A percentile compares a stretch with the other conserved stretches of the same genome.
Conservation (phyloP, 2,797 vertebrate genomes). For the Hippocampus kuda region DNA sequence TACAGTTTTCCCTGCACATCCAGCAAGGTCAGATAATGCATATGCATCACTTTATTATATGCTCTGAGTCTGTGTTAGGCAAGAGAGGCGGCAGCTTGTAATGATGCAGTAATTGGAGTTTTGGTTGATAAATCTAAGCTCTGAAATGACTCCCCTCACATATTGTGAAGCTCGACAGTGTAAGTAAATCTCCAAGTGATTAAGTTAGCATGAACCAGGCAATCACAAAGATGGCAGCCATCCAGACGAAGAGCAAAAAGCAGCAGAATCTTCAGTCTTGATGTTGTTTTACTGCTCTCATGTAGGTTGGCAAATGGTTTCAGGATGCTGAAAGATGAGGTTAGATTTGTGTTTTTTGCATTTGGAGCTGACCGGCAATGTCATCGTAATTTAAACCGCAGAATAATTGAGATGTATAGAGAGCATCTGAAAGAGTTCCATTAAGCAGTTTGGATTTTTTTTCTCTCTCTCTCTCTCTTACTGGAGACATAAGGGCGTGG, state of each 20-base stretch:
- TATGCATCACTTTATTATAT: slow-evolving; percentile 65
- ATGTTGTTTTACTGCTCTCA: slow-evolving; percentile 59
- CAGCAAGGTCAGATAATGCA: slow-evolving; percentile 56
- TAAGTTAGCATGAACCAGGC: slow-evolving; percentile 98
- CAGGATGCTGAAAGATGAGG: slow-evolving; percentile 59
- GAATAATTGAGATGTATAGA: slow-evolving; percentile 87
- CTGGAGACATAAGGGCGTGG: slow-evolving; percentile 82
- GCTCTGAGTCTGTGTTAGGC: slow-evolving; percentile 62
- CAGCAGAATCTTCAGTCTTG: slow-evolving; percentile 51
- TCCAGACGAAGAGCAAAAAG: slow-evolving; percentile 78
- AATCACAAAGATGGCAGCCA: slow-evolving; percentile 97
- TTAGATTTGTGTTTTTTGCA: slow-evolving; percentile 61
- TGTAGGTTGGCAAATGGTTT: slow-evolving; percentile 58
- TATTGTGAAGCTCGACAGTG: slow-evolving; percentile 96
- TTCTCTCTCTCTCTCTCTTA: slow-evolving; percentile 62
- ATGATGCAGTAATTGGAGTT: slow-evolving; percentile 95
- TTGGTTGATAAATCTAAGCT: slow-evolving; percentile 99
- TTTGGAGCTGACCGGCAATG: slow-evolving; percentile 54
- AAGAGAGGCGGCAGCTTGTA: slow-evolving; percentile 87
- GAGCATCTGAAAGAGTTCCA: slow-evolving; percentile 81
- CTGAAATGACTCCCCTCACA: slow-evolving; percentile 96
- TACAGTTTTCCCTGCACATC: slow-evolving; percentile 39
- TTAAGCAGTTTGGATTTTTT: slow-evolving; percentile 68
- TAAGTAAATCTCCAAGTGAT: slow-evolving; percentile 99
- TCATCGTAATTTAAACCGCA: slow-evolving; percentile 88